Base-by-base conservation (phyloP, 2,888 invertebrate genomes). In the Protodeltote pygarga region DNA sequence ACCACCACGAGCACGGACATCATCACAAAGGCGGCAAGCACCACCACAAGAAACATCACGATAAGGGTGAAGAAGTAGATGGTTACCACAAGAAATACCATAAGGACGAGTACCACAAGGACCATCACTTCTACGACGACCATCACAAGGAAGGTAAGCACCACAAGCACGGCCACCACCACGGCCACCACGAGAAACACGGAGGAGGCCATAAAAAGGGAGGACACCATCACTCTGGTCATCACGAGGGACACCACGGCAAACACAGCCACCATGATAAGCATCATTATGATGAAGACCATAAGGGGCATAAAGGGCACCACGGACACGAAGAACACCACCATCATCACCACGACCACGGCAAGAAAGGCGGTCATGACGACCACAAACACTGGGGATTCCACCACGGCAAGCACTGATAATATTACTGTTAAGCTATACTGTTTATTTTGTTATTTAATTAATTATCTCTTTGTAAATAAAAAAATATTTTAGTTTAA, bases 51-150 rank as follows among this genome's bases (percentile, higher is more conserved):
- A 96, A 96, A 75, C 96, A 96, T 24, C 96, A 96, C 85, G 96
- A 96, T 77, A 97, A 97, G 78, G 97, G 96, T 0, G 95, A 96
- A 72, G 96, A 97, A 71, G 95, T 95, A 32, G 94, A 95, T 58
- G 97, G 97, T 5, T 97, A 95, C 82, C 97, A 97, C 79, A 95
- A 97, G 85, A 96, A 97, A 73, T 95, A 95, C 71, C 96, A 97
- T 83, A 97, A 97, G 80, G 97, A 97, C 77, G 97, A 97, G 79
- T 97, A 95, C 83, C 95, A 96, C 75, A 97, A 97, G 83, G 95
- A 96, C 73, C 96, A 96, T 80, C 96, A 96, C 91, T 97, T 97
- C 93, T 97, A 97, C 85, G 97, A 97, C 69, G 96, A 97, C 78
- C 95, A 95, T 76, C 96, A 97, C 84, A 96, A 96, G 75, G 96